These are phyloP conservation scores for Drosophila triauraria DNA, from an alignment of 1,140 invertebrate species.

Conservation along the genomic window DNA sequence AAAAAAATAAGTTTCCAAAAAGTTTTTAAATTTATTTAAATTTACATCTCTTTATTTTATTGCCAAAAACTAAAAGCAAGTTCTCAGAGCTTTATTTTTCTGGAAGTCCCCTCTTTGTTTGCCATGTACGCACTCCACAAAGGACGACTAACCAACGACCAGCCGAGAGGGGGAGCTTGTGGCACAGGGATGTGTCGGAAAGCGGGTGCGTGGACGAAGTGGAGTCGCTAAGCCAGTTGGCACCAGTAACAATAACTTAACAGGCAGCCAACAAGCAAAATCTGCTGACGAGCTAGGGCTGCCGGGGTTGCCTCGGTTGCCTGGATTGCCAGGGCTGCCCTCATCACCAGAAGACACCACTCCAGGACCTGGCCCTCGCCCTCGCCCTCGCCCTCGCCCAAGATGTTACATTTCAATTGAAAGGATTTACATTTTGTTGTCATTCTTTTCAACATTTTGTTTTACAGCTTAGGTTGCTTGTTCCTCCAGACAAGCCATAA, in stretches of 20 bases:
- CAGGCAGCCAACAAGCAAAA: constrained; percentile 76
- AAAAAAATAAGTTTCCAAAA: too few relatives aligned
- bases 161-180: constrained; percentile 9
- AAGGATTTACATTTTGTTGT: constrained; percentile 82
- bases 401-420: constrained; percentile 78
- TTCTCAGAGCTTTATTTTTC: too few relatives aligned
- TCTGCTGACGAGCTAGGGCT: constrained; percentile 72
- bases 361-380: constrained; percentile 11
- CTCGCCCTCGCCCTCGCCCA: constrained; percentile 16
- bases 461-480: constrained; percentile 66
- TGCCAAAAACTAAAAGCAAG: not conserved
- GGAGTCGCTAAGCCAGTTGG: constrained; percentile 81
- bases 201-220: constrained; percentile 32
- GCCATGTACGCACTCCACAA: constrained; percentile 34
- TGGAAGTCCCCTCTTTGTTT: not conserved
- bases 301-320: not conserved
- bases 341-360: constrained; percentile 7
- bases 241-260: constrained; percentile 82
- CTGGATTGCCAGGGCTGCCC: not conserved
- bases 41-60: not conserved
- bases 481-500: constrained; percentile 65
- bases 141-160: constrained; percentile 38
- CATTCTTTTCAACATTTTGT: constrained; percentile 78
- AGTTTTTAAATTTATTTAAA: too few relatives aligned
- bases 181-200: not conserved